Base-by-base conservation (phyloP, 1,140 invertebrate species). In the Plodia interpunctella region DNA sequence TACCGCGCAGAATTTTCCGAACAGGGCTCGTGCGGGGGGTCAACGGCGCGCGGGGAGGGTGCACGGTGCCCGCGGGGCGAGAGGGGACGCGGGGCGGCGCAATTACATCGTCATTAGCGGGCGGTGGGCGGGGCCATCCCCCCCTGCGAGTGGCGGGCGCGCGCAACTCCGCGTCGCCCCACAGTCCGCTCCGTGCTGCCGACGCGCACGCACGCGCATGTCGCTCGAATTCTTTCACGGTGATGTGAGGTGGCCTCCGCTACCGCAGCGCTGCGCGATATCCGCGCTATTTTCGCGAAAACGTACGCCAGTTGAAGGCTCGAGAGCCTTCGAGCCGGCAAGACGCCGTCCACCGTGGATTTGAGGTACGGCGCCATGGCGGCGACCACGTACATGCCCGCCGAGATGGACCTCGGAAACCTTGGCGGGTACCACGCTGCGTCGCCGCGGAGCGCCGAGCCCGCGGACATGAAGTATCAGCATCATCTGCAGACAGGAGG, bases 381-480 rank as follows among this genome's bases (percentile, higher is more conserved):
- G 91, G 90, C 89, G 83, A 95, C 95, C 90, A 95, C 95, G 91
- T 96, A 96, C 91, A 95, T 96, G 94, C 93, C 93, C 89, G 92
- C 91, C 71, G 95, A 96, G 84, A 92, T 96, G 90, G 95, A 96
- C 91, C 91, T 93, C 72, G 92, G 95, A 90, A 92, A 93, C 92
- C 86, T 93, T 76, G 93, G 94, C 90, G 94, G 94, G 74, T 95
- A 95, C 78, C 93, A 94, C 82, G 93, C 93, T 76, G 92, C 92
- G 78, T 96, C 95, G 90, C 94, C 95, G 81, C 92, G 95, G 72
- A 94, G 94, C 71, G 92, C 94, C 79, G 93, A 95, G 91, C 94
- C 94, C 71, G 94, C 93, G 73, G 97, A 98, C 86, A 97, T 98
- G 96, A 98, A 98, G 90, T 98, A 98, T 89, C 95, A 96, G 82